Conservation (phyloP, 1,140 invertebrate species). For the Kradibia gibbosae region DNA sequence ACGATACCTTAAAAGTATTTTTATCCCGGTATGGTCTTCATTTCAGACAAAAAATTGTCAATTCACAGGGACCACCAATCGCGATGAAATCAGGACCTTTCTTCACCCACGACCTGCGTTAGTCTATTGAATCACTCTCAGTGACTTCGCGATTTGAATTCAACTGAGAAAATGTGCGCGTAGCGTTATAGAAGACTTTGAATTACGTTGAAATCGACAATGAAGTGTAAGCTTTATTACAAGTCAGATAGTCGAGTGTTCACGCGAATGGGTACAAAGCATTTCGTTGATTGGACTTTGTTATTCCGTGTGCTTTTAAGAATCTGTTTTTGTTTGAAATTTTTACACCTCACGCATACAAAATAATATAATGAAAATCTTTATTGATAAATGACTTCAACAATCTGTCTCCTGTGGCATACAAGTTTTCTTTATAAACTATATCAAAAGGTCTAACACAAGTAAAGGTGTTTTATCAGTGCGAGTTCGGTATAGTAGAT, state of each 20-base stretch:
- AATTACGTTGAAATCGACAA: background rate
- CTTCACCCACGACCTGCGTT: background rate
- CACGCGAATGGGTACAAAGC: too few species aligned
- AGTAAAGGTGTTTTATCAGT: too few species aligned
- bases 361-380: background rate
- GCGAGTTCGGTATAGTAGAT: too few species aligned
- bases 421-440: too few species aligned
- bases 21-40: background rate
- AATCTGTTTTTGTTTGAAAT: background rate
- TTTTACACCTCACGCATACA: background rate
- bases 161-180: background rate
- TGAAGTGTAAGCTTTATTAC: background rate
- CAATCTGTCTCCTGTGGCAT: too few species aligned
- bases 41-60: background rate
- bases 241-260: background rate
- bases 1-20: background rate
- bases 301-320: background rate
- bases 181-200: background rate
- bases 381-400: too few species aligned
- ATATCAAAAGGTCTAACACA: too few species aligned
- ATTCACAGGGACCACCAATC: constrained; percentile 40
- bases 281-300: constrained; percentile 13
- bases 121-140: background rate
- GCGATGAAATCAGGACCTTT: background rate
- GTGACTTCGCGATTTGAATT: constrained; percentile 28